Conservation (phyloP, 2,888 invertebrate species). For the Bellardia pandia region DNA sequence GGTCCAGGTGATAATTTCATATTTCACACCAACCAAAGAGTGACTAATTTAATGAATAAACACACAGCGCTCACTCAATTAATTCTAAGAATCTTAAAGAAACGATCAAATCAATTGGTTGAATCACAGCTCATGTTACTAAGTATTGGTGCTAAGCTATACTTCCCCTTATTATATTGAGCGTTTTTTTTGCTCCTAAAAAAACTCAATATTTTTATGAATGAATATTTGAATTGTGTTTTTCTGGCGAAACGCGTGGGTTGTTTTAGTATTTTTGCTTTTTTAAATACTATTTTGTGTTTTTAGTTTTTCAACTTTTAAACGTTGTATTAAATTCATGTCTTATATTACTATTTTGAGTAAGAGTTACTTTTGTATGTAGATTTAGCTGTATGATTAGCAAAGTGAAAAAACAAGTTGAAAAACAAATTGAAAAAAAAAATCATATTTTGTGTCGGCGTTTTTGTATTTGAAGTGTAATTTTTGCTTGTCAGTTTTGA, state of each 20-base stretch:
- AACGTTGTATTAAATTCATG: neutral
- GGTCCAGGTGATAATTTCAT: constrained; percentile 48
- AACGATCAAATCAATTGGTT: neutral
- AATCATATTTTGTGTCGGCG: constrained; percentile 64
- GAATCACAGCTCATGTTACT: neutral
- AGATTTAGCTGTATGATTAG: constrained; percentile 48
- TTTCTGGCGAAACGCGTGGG: constrained; percentile 43
- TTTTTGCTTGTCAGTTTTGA: constrained; percentile 68
- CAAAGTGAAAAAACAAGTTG: constrained; percentile 28
- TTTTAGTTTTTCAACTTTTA: neutral
- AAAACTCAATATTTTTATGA: constrained; percentile 54
- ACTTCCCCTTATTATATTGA: constrained; percentile 38
- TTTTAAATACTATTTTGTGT: constrained; percentile 19
- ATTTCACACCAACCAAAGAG: constrained; percentile 42
- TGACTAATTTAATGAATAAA: constrained; percentile 48
- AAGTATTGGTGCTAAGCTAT: neutral
- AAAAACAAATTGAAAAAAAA: constrained; percentile 7
- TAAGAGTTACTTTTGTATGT: constrained; percentile 32
- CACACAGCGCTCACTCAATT: neutral
- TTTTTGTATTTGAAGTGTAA: constrained; percentile 69
- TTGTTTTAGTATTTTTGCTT: constrained; percentile 33
- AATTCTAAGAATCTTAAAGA: constrained; percentile 15
- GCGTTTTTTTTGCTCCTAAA: neutral
- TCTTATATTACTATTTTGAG: constrained; percentile 6
- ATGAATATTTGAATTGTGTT: constrained; percentile 50